phyloP scores from a whole-genome alignment of 1,140 invertebrate genomes.

The Papilio aristodemus region DNA sequence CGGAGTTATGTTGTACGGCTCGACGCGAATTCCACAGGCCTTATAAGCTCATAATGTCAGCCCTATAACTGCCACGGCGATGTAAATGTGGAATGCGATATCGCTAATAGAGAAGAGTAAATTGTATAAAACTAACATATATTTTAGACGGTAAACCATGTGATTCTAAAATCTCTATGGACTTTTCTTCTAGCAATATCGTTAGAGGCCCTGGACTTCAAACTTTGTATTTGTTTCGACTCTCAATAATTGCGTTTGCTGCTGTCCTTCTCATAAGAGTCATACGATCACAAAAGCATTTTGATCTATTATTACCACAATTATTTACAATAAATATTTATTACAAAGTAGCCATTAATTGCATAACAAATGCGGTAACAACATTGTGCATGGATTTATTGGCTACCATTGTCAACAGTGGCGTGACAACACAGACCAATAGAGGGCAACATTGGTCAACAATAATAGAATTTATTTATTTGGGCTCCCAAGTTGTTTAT shows the following conservation, averaged over 20 bases:
- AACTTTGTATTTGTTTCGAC: too few relatives aligned
- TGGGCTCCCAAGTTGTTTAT: slow-evolving; percentile 47
- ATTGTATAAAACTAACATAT: too few relatives aligned
- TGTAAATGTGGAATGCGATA: slow-evolving; percentile 1
- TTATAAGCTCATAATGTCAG: slow-evolving; percentile 13
- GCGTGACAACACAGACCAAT: slow-evolving; percentile 44
- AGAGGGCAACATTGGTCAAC: slow-evolving; percentile 42
- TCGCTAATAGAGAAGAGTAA: neutral
- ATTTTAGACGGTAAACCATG: too few relatives aligned
- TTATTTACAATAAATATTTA: slow-evolving; percentile 1
- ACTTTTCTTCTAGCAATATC: too few relatives aligned
- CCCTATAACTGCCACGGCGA: slow-evolving; percentile 1
- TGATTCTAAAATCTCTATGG: too few relatives aligned
- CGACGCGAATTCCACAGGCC: neutral
- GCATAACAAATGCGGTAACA: slow-evolving; percentile 72
- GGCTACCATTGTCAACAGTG: slow-evolving; percentile 52
- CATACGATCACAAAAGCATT: neutral
- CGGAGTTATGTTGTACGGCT: slow-evolving; percentile 5
- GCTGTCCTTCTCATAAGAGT: neutral
- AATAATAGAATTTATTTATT: slow-evolving; percentile 57
- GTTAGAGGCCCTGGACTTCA: too few relatives aligned
- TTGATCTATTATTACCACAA: neutral
- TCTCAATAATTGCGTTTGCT: too few relatives aligned
- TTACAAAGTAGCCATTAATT: slow-evolving; percentile 52
- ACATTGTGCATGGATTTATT: slow-evolving; percentile 70